A percentile compares a stretch with the other conserved stretches of the same genome.
These are phyloP conservation scores for Reticulitermes speratus DNA, from an alignment of 1,140 invertebrate genomes.

Conservation along the genomic window DNA sequence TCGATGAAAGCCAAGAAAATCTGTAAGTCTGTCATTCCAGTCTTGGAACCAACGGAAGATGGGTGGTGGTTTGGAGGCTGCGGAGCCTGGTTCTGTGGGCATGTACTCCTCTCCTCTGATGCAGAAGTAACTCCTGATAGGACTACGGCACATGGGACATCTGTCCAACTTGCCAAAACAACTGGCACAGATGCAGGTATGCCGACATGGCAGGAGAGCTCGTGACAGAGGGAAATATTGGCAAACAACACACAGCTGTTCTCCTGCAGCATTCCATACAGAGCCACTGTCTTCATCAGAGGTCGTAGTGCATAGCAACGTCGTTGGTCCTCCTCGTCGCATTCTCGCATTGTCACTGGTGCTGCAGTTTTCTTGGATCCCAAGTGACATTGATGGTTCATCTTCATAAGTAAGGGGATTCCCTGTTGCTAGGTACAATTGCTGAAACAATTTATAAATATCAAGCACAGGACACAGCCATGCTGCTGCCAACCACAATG, in stretches of 20 bases:
- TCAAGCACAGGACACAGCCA: background rate
- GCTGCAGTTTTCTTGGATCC: background rate
- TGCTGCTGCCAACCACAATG: too few relatives aligned
- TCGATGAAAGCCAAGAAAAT: constrained; percentile 58
- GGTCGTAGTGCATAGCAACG: constrained; percentile 23
- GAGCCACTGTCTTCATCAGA: constrained; percentile 43
- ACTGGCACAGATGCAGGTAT: constrained; percentile 78
- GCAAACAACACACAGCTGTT: constrained; percentile 77
- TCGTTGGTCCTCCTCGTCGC: constrained; percentile 45
- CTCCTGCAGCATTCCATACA: constrained; percentile 56
- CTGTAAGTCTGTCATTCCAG: constrained; percentile 61
- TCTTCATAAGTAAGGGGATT: constrained; percentile 62
- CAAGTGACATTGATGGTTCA: constrained; percentile 45
- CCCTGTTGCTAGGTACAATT: constrained; percentile 70
- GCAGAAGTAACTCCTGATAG: constrained; percentile 78
- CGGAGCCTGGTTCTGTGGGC: constrained; percentile 52
- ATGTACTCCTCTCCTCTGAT: constrained; percentile 72
- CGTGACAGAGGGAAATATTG: constrained; percentile 71
- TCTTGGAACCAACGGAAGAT: constrained; percentile 57
- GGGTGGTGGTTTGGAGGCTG: constrained; percentile 37
- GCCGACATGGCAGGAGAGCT: constrained; percentile 76
- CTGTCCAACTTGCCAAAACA: constrained; percentile 73
- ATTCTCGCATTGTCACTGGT: background rate
- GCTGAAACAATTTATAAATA: constrained; percentile 51
- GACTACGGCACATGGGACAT: constrained; percentile 79